Evolutionary conservation across 2,888 invertebrate species (phyloP), one percentile per base, ranked within the genome.

Genomic region (Linnaemya vulpina): DNA sequence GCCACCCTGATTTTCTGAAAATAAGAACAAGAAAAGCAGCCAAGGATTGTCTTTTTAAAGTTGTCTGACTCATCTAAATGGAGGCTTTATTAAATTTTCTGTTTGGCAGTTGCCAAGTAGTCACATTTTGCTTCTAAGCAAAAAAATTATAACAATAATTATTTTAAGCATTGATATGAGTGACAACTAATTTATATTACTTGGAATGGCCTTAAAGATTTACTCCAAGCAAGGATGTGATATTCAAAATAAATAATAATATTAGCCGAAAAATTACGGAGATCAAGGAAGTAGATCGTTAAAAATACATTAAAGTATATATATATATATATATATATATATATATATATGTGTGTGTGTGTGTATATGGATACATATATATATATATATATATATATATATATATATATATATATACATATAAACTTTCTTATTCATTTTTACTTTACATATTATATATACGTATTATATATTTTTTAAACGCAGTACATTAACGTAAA

Each of bases 21-120:
- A 13, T 35, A 40, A 40, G 38, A 40, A 40, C 20, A 30, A 67
- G 46, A 13, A 86, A 84, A 53, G 86, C 30, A 30, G 2, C 88
- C 88, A 88, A 87, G 87, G 82, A 13, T 60, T 67, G 25, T 55
- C 53, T 62, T 71, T 67, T 71, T 73, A 71, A 75, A 87, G 88
- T 84, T 35, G 62, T 22, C 74, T 80, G 71, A n/a, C n/a, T 35
- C 76, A 87, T 74, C 81, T 82, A 80, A 70, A 17, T 30, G 17
- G 9, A 53, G 10, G 53, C 30, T 70, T 63, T 11, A 30, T 13
- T 30, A 43, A 0, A 51, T 43, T 68, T 58, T 77, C 17, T 38
- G 2, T 49, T 38, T 20, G 53, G 30, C 17, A 60, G n/a, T 70
- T 71, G 58, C 30, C 5, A 38, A 15, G 58, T n/a, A n/a, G 17